Evolutionary conservation across 2,113 vertebrate species (phyloP), one percentile per base, ranked within the genome.

Genomic region (Dolichotis patagonum): DNA sequence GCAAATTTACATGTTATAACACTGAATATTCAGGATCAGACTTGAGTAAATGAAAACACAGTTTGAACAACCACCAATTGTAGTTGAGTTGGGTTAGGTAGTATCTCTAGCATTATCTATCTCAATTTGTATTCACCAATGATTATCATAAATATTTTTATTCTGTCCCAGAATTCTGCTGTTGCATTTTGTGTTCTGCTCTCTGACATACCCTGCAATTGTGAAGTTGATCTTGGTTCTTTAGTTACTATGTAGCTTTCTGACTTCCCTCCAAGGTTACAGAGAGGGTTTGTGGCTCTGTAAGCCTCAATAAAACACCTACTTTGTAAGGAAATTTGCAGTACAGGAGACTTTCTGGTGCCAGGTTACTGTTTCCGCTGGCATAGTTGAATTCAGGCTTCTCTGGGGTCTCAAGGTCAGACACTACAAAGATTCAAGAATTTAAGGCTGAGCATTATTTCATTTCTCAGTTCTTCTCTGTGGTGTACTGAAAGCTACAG

Each of bases 221-320:
- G 22, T 67, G 32, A 96, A 92, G 62, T 84, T 85, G 88, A 30
- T 52, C 88, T 96, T 83, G 32, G 32, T 87, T 95, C 89, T 80
- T 96, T 95, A 96, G 88, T 93, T 97, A 26, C n/a, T 81, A 22
- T 7, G 20, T 91, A 77, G 87, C 58, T 96, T 95, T 96, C 30
- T 91, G 84, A 97, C 52, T 96, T 0, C 9, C 11, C 32, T 92
- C 80, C 94, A 97, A 78, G 82, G 19, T 75, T 71, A 71, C 1
- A 0, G 28, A 65, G 56, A 85, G 58, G 84, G 87, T 96, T 22
- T 94, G 63, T 56, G 52, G 69, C 46, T 96, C 84, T 88, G 38
- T 46, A 56, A 82, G 58, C 1, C 26, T 67, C 46, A 1, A 11
- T 43, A 80, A 30, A 92, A 46, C 46, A 83, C 12, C 87, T 93